phyloP scores from a whole-genome alignment of 1,140 invertebrate species.

The Zaprionus ghesquierei region DNA sequence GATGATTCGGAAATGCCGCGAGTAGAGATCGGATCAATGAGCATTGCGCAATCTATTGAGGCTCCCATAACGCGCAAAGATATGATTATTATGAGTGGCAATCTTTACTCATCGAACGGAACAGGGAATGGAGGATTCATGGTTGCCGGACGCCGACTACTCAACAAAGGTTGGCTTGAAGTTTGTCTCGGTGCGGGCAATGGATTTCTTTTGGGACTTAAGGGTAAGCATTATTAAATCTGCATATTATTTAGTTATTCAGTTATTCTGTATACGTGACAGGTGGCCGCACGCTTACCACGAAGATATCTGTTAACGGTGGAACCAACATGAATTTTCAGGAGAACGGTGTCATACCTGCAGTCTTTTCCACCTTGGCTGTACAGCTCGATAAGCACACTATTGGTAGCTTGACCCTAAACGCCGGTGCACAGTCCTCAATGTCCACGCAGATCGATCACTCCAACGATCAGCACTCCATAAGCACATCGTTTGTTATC shows the following conservation, averaged over 20 bases:
- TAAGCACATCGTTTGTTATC: conserved; percentile 89
- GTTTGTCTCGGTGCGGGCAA: conserved; percentile 90
- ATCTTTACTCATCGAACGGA: conserved; percentile 93
- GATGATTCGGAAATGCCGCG: conserved; percentile 89
- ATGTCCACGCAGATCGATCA: conserved; percentile 91
- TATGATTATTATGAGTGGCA: conserved; percentile 91
- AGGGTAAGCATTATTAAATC: conserved; percentile 83
- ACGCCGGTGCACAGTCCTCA: conserved; percentile 86
- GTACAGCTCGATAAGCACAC: conserved; percentile 93
- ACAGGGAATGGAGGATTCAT: conserved; percentile 88
- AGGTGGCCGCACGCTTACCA: conserved; percentile 67
- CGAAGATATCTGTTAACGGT: conserved; percentile 84
- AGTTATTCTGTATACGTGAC: conserved; percentile 9
- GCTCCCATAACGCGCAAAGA: conserved; percentile 93
- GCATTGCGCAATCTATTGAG: conserved; percentile 95
- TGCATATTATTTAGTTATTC: conserved; percentile 5
- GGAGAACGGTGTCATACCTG: conserved; percentile 87
- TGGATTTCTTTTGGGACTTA: conserved; percentile 89
- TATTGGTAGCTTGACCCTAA: conserved; percentile 93
- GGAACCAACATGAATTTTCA: conserved; percentile 89
- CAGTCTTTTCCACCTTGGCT: conserved; percentile 88
- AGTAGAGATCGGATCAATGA: conserved; percentile 95
- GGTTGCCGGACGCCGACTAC: conserved; percentile 89
- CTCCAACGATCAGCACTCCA: conserved; percentile 87
- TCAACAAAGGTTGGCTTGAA: conserved; percentile 93